These are phyloP conservation scores for Trichogramma dendrolimi DNA, from an alignment of 2,888 invertebrate species.

Conservation along the genomic window DNA sequence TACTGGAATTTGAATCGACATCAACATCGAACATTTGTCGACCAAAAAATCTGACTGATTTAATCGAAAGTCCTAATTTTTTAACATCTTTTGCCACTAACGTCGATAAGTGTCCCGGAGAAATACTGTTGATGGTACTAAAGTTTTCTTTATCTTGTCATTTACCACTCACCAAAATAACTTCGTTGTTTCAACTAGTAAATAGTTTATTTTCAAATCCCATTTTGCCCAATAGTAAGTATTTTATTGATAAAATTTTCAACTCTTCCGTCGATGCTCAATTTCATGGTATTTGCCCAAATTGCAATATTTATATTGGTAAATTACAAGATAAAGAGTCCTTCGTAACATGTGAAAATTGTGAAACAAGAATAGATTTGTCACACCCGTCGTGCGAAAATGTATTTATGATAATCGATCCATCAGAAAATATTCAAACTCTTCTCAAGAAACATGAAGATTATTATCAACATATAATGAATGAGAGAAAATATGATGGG, in stretches of 20 bases:
- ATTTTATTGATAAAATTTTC: neutral
- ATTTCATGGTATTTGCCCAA: constrained; percentile 5
- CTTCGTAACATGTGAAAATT: neutral
- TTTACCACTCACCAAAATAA: neutral
- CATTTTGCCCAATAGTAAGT: too few species aligned
- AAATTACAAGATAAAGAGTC: neutral
- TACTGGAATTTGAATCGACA: too few species aligned
- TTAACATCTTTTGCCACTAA: neutral
- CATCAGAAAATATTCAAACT: too few species aligned
- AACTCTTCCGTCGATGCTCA: neutral
- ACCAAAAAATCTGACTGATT: neutral
- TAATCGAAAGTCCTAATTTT: neutral
- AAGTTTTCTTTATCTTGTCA: neutral
- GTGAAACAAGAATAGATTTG: neutral
- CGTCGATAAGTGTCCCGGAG: neutral
- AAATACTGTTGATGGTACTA: neutral
- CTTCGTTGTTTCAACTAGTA: neutral
- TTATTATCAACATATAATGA: too few species aligned
- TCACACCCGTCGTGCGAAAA: neutral
- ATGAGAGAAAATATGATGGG: too few species aligned
- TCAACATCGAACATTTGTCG: too few species aligned
- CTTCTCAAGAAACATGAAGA: too few species aligned
- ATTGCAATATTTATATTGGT: neutral
- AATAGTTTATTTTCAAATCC: neutral
- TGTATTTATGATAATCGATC: constrained; percentile 4